Evolutionary conservation across 2,888 invertebrate species (phyloP), one percentile per base, ranked within the genome.

Genomic region (Steinernema scapterisci): DNA sequence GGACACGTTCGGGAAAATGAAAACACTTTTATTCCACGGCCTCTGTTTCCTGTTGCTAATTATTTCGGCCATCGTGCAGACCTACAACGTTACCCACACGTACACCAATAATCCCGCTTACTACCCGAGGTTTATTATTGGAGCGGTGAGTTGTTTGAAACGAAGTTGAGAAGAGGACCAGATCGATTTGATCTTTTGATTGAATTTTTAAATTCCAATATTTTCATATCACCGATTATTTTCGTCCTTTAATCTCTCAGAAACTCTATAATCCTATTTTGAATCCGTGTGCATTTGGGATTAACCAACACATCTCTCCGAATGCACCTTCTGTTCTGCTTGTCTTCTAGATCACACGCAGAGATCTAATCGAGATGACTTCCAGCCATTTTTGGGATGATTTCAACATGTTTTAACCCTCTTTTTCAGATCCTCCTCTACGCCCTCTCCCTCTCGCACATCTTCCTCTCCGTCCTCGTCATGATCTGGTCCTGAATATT

Each of bases 131-230:
- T 63, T 31, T 27, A 31, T 63, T 19, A 63, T 63, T 27, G 63
- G 63, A 63, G 31, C 13, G 11, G 63, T 63, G 27, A 63, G 63
- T 63, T 31, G 11, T 63, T 54, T 54, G n/a, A n/a, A n/a, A n/a
- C n/a, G n/a, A n/a, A n/a, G n/a, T n/a, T n/a, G n/a, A n/a, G n/a
- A n/a, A n/a, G n/a, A n/a, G n/a, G n/a, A n/a, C n/a, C n/a, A n/a
- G n/a, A n/a, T n/a, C n/a, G n/a, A n/a, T n/a, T n/a, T n/a, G n/a
- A n/a, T n/a, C n/a, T n/a, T n/a, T n/a, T n/a, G n/a, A n/a, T n/a
- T n/a, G n/a, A n/a, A n/a, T n/a, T n/a, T n/a, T n/a, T n/a, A n/a
- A n/a, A n/a, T n/a, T n/a, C n/a, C n/a, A n/a, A n/a, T n/a, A n/a
- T n/a, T n/a, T n/a, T n/a, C n/a, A n/a, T n/a, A n/a, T n/a, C n/a